A percentile compares a stretch with the other conserved stretches of the same genome.
Evolutionary conservation across 2,797 vertebrate species (phyloP).

Genomic region (Allobates femoralis): DNA sequence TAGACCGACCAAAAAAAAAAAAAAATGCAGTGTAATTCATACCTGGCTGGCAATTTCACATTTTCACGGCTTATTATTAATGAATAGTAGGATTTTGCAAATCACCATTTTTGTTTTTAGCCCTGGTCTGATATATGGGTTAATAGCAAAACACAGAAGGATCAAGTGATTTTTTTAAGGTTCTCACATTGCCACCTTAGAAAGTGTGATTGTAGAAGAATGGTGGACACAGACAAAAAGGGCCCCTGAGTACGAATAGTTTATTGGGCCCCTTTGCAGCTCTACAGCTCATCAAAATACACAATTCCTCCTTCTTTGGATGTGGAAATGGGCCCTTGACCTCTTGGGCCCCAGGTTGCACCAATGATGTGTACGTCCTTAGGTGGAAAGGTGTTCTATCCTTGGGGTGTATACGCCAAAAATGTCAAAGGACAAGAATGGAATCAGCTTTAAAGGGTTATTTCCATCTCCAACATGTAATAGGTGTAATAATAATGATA

Average conservation of each 20-base stretch:
- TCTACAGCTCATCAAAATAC: too few species aligned
- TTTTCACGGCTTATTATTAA: conserved; percentile 49
- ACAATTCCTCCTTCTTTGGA: too few species aligned
- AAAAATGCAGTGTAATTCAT: conserved; percentile 65
- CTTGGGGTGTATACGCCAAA: neutral
- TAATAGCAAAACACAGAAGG: neutral
- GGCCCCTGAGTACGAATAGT: too few species aligned
- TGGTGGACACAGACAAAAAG: too few species aligned
- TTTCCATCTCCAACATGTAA: too few species aligned
- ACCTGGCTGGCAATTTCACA: conserved; percentile 14
- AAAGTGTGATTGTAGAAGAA: too few species aligned
- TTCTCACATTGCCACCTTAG: neutral
- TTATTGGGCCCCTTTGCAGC: too few species aligned
- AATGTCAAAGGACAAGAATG: neutral
- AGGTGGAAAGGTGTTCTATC: neutral
- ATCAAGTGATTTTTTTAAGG: neutral
- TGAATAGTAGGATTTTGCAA: conserved; percentile 41
- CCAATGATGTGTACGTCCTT: too few species aligned
- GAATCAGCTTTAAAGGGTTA: conserved; percentile 12
- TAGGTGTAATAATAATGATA: too few species aligned
- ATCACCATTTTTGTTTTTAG: conserved; percentile 11
- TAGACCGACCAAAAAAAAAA: conserved; percentile 67
- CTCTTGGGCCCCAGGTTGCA: too few species aligned
- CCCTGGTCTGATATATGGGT: neutral
- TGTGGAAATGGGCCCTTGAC: too few species aligned